Evolutionary conservation across 2,888 invertebrate species (phyloP).

Genomic region (Clunio marinus): DNA sequence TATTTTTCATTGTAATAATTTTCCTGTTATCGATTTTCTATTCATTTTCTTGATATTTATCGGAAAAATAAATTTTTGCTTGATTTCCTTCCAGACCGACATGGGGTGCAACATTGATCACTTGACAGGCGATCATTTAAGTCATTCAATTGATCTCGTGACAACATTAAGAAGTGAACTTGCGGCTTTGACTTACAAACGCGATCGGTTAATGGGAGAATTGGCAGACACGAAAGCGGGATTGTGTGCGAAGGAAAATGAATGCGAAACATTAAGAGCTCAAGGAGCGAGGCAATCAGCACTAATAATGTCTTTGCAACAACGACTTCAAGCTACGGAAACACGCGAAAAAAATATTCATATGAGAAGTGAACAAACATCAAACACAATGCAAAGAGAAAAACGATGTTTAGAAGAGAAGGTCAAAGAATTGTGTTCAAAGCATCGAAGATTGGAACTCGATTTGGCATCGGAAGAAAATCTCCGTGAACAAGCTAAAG

Average conservation of each 20-base stretch:
- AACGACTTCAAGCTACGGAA: conserved; percentile 73
- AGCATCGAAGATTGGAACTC: conserved; percentile 66
- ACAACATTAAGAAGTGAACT: conserved; percentile 77
- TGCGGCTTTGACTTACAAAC: conserved; percentile 77
- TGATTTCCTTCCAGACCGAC: too few relatives aligned
- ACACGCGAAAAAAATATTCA: conserved; percentile 64
- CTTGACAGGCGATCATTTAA: conserved; percentile 42
- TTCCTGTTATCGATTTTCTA: conserved; percentile 25
- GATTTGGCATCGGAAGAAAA: conserved; percentile 69
- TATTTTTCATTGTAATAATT: not conserved
- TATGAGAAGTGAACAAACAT: conserved; percentile 42
- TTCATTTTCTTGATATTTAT: too few relatives aligned
- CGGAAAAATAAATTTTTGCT: too few relatives aligned
- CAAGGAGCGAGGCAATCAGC: conserved; percentile 80
- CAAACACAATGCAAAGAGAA: conserved; percentile 70
- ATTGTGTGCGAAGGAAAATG: conserved; percentile 68
- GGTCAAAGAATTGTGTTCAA: conserved; percentile 70
- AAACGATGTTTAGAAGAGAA: conserved; percentile 69
- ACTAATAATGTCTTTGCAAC: conserved; percentile 72
- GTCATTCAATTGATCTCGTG: conserved; percentile 59
- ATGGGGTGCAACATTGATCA: conserved; percentile 44
- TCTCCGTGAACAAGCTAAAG: conserved; percentile 64
- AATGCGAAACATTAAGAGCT: conserved; percentile 76
- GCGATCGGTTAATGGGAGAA: conserved; percentile 73
- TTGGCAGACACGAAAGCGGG: conserved; percentile 69